phyloP scores from a whole-genome alignment of 2,113 vertebrate genomes.

The Anarhynchus alexandrinus region DNA sequence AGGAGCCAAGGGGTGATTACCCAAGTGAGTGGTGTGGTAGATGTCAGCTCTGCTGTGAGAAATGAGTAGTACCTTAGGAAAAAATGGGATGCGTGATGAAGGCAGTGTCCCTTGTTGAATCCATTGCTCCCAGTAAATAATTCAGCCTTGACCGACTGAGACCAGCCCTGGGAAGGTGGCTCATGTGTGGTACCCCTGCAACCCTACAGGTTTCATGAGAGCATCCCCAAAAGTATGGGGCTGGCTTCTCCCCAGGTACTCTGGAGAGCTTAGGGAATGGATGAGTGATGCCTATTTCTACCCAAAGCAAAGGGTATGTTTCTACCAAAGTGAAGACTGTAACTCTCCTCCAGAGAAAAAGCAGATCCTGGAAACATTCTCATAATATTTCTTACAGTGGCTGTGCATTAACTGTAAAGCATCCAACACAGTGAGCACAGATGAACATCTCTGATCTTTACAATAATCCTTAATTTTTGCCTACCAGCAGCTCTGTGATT shows the following conservation, averaged over 20 bases:
- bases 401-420: not conserved
- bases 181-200: not conserved
- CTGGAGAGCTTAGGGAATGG: not conserved
- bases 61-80: not conserved
- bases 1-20: not conserved
- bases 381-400: not conserved
- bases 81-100: not conserved
- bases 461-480: not conserved
- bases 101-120: not conserved
- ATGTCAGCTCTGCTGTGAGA: not conserved
- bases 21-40: not conserved
- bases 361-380: not conserved
- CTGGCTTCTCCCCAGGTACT: not conserved
- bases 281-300: not conserved
- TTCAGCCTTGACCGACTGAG: not conserved
- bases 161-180: not conserved
- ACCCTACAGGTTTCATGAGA: not conserved
- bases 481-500: not conserved
- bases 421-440: not conserved
- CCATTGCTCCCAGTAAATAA: not conserved
- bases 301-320: not conserved
- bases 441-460: not conserved
- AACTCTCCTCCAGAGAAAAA: not conserved
- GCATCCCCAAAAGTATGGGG: not conserved
- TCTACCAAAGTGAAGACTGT: not conserved